These are phyloP conservation scores for Phortica variegata DNA, from an alignment of 1,140 invertebrate genomes.

Conservation along the genomic window DNA sequence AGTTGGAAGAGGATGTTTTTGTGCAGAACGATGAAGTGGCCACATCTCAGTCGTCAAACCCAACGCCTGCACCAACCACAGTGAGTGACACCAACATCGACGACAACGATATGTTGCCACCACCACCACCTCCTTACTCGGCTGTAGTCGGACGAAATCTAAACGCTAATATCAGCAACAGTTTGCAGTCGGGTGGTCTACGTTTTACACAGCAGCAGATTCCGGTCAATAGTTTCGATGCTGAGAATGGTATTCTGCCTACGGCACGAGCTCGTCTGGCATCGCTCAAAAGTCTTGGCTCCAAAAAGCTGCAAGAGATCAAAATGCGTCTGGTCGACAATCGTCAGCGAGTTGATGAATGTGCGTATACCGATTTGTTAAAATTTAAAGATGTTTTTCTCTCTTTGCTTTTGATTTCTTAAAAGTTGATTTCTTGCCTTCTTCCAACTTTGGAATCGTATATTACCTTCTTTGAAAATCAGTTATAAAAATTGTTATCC, in stretches of 20 bases:
- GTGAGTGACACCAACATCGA: conserved; percentile 17
- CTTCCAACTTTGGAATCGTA: conserved; percentile 3
- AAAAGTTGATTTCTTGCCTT: conserved; percentile 8
- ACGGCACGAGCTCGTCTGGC: conserved; percentile 63
- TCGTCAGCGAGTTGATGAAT: conserved; percentile 57
- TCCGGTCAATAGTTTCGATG: conserved; percentile 28
- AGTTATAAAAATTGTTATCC: conserved; percentile 34
- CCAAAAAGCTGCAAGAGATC: conserved; percentile 66
- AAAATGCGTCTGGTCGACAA: conserved; percentile 67
- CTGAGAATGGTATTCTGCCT: conserved; percentile 49
- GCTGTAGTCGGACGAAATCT: conserved; percentile 14
- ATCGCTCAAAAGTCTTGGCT: conserved; percentile 67
- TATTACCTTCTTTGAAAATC: conserved; percentile 20
- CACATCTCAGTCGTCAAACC: too few relatives aligned
- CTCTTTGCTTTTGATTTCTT: conserved; percentile 12
- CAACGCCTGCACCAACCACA: conserved; percentile 13
- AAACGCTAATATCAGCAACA: neutral
- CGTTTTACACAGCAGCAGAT: conserved; percentile 41
- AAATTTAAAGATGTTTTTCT: neutral
- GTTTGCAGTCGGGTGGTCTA: conserved; percentile 6
- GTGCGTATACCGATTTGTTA: conserved; percentile 28
- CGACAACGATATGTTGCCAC: conserved; percentile 29
- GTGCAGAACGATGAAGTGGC: conserved; percentile 26
- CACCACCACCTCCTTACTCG: conserved; percentile 35
- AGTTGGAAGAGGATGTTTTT: conserved; percentile 49